Conservation (phyloP, 2,888 invertebrate genomes). For the Macaria notata region DNA sequence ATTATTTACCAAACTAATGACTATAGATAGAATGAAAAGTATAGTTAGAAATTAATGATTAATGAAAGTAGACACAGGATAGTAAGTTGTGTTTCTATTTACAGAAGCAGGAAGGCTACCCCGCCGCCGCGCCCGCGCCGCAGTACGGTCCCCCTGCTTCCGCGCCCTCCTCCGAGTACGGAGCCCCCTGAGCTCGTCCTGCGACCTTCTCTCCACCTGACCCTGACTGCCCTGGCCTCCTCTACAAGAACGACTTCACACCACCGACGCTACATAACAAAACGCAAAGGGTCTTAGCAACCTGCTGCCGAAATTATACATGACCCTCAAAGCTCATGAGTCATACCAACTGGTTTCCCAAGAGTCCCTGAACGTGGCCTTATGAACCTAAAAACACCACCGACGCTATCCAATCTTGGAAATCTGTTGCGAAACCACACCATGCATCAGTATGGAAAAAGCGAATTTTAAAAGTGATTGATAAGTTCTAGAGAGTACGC, state of each 20-base stretch:
- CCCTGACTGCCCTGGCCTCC: slow-evolving; percentile 42
- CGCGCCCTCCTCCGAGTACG: slow-evolving; percentile 82
- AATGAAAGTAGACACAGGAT: no score
- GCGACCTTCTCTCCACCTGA: slow-evolving; percentile 41
- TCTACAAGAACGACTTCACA: slow-evolving; percentile 31
- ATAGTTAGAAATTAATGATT: no score
- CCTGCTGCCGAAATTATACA: no score
- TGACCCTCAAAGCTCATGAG: no score
- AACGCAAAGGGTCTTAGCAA: no score
- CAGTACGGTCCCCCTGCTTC: slow-evolving; percentile 77
- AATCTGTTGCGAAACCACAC: slow-evolving; percentile 1
- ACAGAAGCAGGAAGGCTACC: slow-evolving; percentile 83
- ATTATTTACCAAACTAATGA: no score
- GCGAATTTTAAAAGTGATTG: slow-evolving; percentile 7
- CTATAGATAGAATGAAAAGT: no score
- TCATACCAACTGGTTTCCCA: no score
- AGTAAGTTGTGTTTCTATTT: background rate
- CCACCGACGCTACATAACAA: no score
- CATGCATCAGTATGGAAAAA: background rate
- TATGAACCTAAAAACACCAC: background rate
- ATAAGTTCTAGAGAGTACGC: slow-evolving; percentile 30
- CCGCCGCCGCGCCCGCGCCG: slow-evolving; percentile 64
- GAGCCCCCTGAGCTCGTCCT: slow-evolving; percentile 74
- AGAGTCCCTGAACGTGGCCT: background rate
- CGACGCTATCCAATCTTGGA: background rate